Evolutionary conservation across 1,140 invertebrate species (phyloP).

Genomic region (Oncopodura yosiiana): DNA sequence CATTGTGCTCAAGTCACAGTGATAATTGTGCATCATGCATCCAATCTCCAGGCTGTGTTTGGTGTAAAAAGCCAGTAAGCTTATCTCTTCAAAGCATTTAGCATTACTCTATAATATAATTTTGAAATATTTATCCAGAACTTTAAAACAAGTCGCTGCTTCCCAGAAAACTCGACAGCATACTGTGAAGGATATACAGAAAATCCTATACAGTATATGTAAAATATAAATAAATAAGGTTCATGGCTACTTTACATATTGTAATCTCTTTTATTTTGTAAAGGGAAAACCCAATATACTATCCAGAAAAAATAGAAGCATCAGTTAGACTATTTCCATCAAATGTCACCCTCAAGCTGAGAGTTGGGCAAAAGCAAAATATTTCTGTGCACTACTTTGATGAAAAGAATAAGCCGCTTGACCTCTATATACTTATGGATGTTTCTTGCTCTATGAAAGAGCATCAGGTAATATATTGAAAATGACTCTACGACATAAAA

Average conservation of each 20-base stretch:
- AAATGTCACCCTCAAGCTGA: not conserved
- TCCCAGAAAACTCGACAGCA: not conserved
- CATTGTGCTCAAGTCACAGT: too few relatives aligned
- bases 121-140: too few relatives aligned
- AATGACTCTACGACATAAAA: too few relatives aligned
- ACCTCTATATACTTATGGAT: constrained; percentile 58
- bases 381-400: constrained; percentile 4
- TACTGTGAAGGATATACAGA: too few relatives aligned
- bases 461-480: constrained; percentile 43
- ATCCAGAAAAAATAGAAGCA: too few relatives aligned
- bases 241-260: too few relatives aligned
- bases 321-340: not conserved
- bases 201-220: too few relatives aligned
- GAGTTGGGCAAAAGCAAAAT: constrained; percentile 4
- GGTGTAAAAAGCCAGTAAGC: constrained; percentile 23
- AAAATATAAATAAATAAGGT: too few relatives aligned
- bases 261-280: too few relatives aligned
- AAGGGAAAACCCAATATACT: too few relatives aligned
- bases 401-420: constrained; percentile 45
- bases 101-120: not conserved
- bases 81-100: not conserved
- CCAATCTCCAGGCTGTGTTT: constrained; percentile 10
- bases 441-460: constrained; percentile 55
- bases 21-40: constrained; percentile 19
- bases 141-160: too few relatives aligned